A percentile compares a stretch with the other conserved stretches of the same genome.
phyloP scores from a whole-genome alignment of 2,113 vertebrate genomes.

The Labeo catla region DNA sequence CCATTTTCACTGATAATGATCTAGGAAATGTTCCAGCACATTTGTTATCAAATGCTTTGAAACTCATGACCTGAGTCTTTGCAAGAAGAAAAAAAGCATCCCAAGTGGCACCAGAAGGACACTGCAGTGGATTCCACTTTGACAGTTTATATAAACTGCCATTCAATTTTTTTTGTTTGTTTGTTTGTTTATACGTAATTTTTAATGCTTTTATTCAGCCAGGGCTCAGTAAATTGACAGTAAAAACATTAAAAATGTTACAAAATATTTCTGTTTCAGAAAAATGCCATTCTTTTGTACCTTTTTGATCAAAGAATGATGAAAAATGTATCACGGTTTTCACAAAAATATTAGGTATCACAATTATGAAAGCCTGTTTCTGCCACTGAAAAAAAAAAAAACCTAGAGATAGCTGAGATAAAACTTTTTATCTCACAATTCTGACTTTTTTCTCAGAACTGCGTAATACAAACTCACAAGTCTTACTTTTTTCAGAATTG shows the following conservation, averaged over 20 bases:
- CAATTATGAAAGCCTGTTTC: neutral
- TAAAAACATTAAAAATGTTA: neutral
- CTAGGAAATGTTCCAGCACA: slow-evolving; percentile 49
- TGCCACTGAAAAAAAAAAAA: no score
- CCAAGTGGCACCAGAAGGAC: slow-evolving; percentile 4
- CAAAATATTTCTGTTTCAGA: neutral
- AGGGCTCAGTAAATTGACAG: neutral
- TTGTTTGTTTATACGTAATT: neutral
- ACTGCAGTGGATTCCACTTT: neutral
- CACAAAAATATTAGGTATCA: neutral
- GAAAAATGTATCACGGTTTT: no score
- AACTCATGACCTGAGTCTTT: slow-evolving; percentile 6
- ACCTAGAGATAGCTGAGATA: no score
- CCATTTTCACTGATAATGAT: slow-evolving; percentile 54
- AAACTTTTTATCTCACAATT: no score
- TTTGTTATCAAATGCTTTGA: slow-evolving; percentile 50
- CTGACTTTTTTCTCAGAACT: no score
- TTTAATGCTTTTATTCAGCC: neutral
- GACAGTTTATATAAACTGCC: neutral
- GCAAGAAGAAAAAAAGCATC: neutral
- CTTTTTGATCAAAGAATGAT: no score
- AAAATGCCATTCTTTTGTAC: neutral
- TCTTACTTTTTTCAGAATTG: no score
- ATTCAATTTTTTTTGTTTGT: neutral
- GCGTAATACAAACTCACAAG: no score